Evolutionary conservation across 2,797 vertebrate genomes (phyloP), one percentile per base, ranked within the genome.

Genomic region (Enteromius trimaculatus): DNA sequence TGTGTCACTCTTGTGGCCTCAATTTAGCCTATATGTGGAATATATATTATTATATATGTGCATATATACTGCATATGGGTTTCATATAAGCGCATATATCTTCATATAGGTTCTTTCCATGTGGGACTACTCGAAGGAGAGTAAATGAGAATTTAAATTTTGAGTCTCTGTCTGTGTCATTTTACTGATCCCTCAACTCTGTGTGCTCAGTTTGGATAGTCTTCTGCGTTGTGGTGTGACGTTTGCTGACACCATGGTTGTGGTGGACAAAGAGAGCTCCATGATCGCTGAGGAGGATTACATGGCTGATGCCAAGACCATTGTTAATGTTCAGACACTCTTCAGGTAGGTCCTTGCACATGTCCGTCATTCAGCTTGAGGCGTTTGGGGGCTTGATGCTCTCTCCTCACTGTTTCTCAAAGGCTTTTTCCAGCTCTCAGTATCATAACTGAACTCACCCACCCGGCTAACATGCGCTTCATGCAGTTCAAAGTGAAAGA

Each of bases 401-500:
- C 79, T 84, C 42, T 21, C 70, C 60, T 88, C 23, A 78, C 6
- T 1, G 5, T 64, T 77, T 55, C 77, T 31, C 29, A 26, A 91
- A 96, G 96, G 90, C 89, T 96, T 84, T 96, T 96, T 65, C 95
- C 96, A 23, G 94, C 93, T 62, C 94, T 96, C 0, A 95, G 95
- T 7, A 96, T 96, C 86, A 96, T 96, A 87, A 96, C 95, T 0
- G 95, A 96, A 90, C 93, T 96, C 87, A 95, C 95, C 0, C 96
- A 96, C 87, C 95, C 95, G 0, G 95, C 96, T 85, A 96, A 96
- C 91, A 96, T 96, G 96, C 94, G 95, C 77, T 96, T 96, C 87
- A 96, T 96, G 95, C 96, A 96, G 91, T 96, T 96, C 88, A 94
- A 95, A 91, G 95, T 96, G 72, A 96, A 96, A 92, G 95, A 96